phyloP scores from a whole-genome alignment of 2,113 vertebrate genomes.

The Dermatemys mawii region DNA sequence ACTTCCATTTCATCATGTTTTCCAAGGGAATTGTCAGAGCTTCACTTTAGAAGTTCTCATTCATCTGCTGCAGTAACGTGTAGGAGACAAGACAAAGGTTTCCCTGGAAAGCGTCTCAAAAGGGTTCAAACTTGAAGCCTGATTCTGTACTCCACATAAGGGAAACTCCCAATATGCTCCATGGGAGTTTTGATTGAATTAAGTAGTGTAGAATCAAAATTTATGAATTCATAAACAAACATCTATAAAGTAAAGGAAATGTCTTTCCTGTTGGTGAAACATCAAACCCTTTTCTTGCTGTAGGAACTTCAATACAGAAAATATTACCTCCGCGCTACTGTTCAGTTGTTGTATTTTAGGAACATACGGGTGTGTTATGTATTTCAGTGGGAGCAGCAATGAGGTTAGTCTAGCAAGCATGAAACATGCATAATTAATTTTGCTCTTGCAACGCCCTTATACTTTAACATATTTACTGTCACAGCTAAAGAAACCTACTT shows the following conservation, averaged over 20 bases:
- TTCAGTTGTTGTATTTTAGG: slow-evolving; percentile 40
- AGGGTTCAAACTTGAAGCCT: slow-evolving; percentile 41
- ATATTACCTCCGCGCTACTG: slow-evolving; percentile 22
- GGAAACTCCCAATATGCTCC: slow-evolving; percentile 62
- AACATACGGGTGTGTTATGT: slow-evolving; percentile 50
- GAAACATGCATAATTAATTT: slow-evolving; percentile 71
- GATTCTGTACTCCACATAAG: slow-evolving; percentile 45
- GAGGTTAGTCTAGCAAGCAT: slow-evolving; percentile 65
- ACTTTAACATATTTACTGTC: slow-evolving; percentile 54
- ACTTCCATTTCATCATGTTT: slow-evolving; percentile 50
- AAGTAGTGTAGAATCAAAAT: slow-evolving; percentile 16
- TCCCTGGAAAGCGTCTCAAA: slow-evolving; percentile 46
- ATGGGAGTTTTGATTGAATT: slow-evolving; percentile 59
- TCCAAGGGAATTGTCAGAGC: slow-evolving; percentile 30
- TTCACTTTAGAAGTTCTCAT: slow-evolving; percentile 60
- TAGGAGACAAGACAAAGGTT: slow-evolving; percentile 59
- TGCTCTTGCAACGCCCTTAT: slow-evolving; percentile 40
- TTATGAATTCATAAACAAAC: slow-evolving; percentile 6
- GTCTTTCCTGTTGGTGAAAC: slow-evolving; percentile 38
- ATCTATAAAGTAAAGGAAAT: slow-evolving; percentile 13
- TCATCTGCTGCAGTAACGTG: slow-evolving; percentile 61
- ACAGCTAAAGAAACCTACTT: not conserved
- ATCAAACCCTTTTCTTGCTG: not conserved
- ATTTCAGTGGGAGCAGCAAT: slow-evolving; percentile 54
- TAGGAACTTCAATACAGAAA: not conserved